These are phyloP conservation scores for Pseudomyrmex dendroicus DNA, from an alignment of 1,140 invertebrate species.

Conservation along the genomic window DNA sequence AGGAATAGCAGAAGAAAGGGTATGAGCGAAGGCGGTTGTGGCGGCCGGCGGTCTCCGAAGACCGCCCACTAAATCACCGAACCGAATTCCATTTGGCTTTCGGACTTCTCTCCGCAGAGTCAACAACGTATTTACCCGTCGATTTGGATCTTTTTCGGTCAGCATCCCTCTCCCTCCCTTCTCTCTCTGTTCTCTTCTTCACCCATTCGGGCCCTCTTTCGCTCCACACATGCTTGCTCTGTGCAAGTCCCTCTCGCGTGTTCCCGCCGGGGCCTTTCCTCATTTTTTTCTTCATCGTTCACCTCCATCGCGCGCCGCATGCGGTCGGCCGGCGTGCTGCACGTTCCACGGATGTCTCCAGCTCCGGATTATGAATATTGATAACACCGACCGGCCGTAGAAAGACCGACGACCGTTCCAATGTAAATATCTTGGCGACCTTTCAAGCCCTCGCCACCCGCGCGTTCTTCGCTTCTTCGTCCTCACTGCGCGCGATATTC, in stretches of 20 bases:
- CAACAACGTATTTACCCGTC: constrained; percentile 83
- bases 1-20: constrained; percentile 21
- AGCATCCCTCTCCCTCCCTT: constrained; percentile 20
- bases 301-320: constrained; percentile 67
- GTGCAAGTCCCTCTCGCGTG: not conserved
- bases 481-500: constrained; percentile 6
- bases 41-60: constrained; percentile 78
- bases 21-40: constrained; percentile 57
- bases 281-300: constrained; percentile 52
- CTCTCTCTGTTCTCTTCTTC: not conserved
- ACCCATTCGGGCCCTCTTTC: not conserved
- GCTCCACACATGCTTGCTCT: constrained; percentile 30
- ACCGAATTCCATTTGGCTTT: constrained; percentile 82
- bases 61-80: constrained; percentile 82
- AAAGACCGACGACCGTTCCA: constrained; percentile 65
- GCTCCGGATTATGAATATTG: constrained; percentile 81
- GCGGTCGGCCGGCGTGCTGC: constrained; percentile 75
- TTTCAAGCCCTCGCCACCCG: constrained; percentile 68
- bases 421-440: constrained; percentile 76
- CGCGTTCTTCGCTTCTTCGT: constrained; percentile 45
- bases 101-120: constrained; percentile 77
- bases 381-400: constrained; percentile 73
- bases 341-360: constrained; percentile 76
- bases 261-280: constrained; percentile 27
- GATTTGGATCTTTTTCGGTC: constrained; percentile 83